phyloP scores from a whole-genome alignment of 2,113 vertebrate species.

The Peromyscus californicus region DNA sequence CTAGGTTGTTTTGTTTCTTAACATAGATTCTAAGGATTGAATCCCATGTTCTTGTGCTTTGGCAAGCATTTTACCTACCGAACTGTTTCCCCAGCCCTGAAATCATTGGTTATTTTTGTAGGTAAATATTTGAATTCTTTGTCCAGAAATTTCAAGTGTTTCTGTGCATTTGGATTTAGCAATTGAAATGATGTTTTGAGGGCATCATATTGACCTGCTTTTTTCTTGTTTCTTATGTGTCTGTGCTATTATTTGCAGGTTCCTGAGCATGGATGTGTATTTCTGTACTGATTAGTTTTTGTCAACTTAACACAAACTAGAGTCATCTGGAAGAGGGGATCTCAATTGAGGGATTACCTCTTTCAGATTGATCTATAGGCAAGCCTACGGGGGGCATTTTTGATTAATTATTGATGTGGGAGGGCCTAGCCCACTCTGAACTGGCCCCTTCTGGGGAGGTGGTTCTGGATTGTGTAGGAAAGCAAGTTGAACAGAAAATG shows the following conservation, averaged over 20 bases:
- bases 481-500: not conserved
- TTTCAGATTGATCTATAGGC: not conserved
- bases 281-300: not conserved
- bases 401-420: not conserved
- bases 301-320: not conserved
- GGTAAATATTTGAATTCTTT: not conserved
- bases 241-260: no score
- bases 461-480: not conserved
- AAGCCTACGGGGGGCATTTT: not conserved
- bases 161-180: not conserved
- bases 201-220: not conserved
- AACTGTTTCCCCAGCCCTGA: not conserved
- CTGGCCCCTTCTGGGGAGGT: not conserved
- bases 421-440: not conserved
- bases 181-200: not conserved
- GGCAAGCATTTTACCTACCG: not conserved
- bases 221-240: not conserved
- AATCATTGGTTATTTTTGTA: not conserved
- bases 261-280: not conserved
- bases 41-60: no score
- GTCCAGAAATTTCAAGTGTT: not conserved
- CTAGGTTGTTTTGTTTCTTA: not conserved
- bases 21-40: not conserved
- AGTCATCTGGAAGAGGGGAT: not conserved
- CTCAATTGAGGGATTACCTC: not conserved